Base-by-base conservation (phyloP, 2,113 vertebrate genomes). In the Neoarius graeffei region DNA sequence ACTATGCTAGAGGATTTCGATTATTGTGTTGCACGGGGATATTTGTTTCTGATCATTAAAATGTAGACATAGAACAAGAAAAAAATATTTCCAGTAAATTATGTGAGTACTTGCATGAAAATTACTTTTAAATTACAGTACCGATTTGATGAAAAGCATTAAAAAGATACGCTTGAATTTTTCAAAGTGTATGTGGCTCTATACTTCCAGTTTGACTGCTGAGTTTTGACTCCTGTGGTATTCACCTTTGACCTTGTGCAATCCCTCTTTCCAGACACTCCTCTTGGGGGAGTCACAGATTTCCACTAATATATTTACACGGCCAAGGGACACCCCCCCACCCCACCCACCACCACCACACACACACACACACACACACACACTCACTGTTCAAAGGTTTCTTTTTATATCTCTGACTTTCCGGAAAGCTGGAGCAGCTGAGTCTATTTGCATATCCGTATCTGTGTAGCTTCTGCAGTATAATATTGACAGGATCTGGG, bases 371-470 rank as follows among this genome's bases (percentile, higher is more conserved):
- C n/a, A n/a, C n/a, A n/a, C n/a, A n/a, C n/a, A n/a, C n/a, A n/a
- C 35, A 2, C 35, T 35, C 35, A 35, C 35, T 35, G 35, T 35
- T 35, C 35, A 92, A 88, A 86, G 80, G 15, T 48, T 85, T 27
- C 89, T 92, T 89, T 90, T 90, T 92, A 90, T 89, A 88, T 66
- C 87, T 25, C 13, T 17, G 88, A 66, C 85, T 85, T 85, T 91
- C 89, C 84, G 27, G 84, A 90, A 91, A 86, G 85, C 90, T 90
- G 87, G 1, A 76, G 23, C 54, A 20, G 71, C 62, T 82, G 76
- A 25, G 0, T 57, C 73, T 60, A 74, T 88, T 90, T 73, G 86
- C 89, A 89, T 87, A 30, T 83, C 84, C 6, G 19, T 89, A 62
- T 86, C 87, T 42, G 52, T 69, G 27, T 50, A 89, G 20, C 64